phyloP scores from a whole-genome alignment of 92 coral and sea anemone species.

The Epizoanthus fatuus region DNA sequence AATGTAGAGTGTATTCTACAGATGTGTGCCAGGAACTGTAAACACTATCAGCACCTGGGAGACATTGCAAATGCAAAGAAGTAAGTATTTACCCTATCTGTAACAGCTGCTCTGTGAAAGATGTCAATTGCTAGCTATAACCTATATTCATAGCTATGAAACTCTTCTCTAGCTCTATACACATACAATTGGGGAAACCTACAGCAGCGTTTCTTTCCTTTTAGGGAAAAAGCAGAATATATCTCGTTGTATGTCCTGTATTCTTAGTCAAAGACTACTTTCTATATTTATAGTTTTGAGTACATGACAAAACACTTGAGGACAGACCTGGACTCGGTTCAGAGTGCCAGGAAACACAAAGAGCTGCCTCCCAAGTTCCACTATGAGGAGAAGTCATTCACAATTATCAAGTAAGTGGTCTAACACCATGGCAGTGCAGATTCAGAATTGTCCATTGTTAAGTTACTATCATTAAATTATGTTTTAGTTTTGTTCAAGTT shows the following conservation, averaged over 20 bases:
- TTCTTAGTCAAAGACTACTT: not conserved
- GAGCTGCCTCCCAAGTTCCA: constrained; percentile 96
- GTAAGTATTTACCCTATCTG: constrained; percentile 45
- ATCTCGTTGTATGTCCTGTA: not conserved
- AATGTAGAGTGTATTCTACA: constrained; percentile 30
- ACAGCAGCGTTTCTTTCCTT: not conserved
- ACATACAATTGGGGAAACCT: not conserved
- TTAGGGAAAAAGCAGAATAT: not conserved
- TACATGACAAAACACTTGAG: constrained; percentile 88
- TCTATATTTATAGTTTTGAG: constrained; percentile 78
- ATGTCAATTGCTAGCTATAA: too few relatives aligned
- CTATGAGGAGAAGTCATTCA: constrained; percentile 93
- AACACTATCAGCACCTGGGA: constrained; percentile 93
- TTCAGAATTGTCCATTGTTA: not conserved
- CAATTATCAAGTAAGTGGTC: constrained; percentile 83
- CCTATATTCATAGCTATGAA: too few relatives aligned
- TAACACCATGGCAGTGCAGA: not conserved
- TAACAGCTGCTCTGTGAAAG: too few relatives aligned
- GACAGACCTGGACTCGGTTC: constrained; percentile 90
- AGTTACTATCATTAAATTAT: too few relatives aligned
- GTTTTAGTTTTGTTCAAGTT: too few relatives aligned
- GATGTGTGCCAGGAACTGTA: constrained; percentile 94
- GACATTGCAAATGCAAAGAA: constrained; percentile 90
- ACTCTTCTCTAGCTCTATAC: too few relatives aligned
- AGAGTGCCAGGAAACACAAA: constrained; percentile 93